Base-by-base conservation (phyloP, 2,888 invertebrate genomes). In the Hydroisotoma schaefferi region DNA sequence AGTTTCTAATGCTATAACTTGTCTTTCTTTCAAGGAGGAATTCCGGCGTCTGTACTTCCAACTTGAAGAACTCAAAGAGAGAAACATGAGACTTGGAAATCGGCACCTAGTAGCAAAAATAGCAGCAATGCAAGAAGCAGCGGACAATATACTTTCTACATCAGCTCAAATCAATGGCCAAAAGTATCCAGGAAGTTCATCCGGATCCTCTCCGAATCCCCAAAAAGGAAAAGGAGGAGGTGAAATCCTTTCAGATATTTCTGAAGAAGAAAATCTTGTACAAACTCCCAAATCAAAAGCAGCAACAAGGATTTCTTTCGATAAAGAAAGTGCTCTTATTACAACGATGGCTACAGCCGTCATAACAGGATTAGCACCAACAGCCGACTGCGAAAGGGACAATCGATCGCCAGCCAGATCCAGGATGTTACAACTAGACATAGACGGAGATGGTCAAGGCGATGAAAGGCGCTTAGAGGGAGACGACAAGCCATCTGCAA, bases 101-200 rank as follows among this genome's bases (percentile, higher is more conserved):
- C 81, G 85, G 20, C 84, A 85, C 59, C 78, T 90, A 63, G 86
- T 85, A 15, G 83, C 85, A 57, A 87, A 87, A 73, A 86, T 90
- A 67, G 81, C 83, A 0, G 87, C 89, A 5, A 90, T 90, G 90
- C 87, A 88, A 73, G 88, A 88, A 61, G 89, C 88, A 0, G 86
- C 87, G 0, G 81, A 70, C 51, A 70, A 67, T 53, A 68, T 72
- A 43, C 54, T 68, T 12, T 62, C 57, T 40, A 52, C 57, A 40
- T 55, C 64, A 15, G 33, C 47, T 46, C 64, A 64, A 52, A 57
- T 55, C 55, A 60, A 64, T 55, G 64, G 64, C 38, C 64, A 64
- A 55, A 55, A 55, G 26, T 43, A 57, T 22, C 38, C 47, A 29
- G 38, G 55, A 20, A 57, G 54, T 38, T 54, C 59, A 28, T 54